Conservation (phyloP, 2,797 vertebrate genomes). For the Chelonia mydas region DNA sequence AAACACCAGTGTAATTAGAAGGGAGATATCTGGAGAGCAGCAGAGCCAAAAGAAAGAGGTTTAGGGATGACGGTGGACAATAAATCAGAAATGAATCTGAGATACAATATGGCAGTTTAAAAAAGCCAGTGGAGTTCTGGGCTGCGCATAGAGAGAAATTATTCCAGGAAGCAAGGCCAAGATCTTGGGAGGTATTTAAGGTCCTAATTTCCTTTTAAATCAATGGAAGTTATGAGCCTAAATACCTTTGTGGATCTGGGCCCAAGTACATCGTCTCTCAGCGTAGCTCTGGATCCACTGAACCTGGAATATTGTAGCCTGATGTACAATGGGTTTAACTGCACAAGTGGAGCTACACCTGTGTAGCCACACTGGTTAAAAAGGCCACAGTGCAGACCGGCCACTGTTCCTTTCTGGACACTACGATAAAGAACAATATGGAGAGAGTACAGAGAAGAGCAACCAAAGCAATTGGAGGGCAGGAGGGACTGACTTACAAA, state of each 20-base stretch:
- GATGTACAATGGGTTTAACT: not conserved
- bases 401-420: constrained; percentile 7
- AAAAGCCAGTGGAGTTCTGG: not conserved
- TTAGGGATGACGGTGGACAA: not conserved
- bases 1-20: not conserved
- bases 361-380: not conserved
- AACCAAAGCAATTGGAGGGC: not conserved
- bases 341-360: not conserved
- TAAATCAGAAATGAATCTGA: not conserved
- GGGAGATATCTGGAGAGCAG: not conserved
- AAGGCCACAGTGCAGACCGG: not conserved
- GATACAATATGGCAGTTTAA: not conserved
- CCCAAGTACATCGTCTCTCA: not conserved
- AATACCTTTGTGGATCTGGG: no score
- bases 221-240: not conserved
- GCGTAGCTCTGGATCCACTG: not conserved
- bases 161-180: not conserved
- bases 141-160: not conserved
- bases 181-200: not conserved
- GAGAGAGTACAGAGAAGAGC: not conserved
- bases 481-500: not conserved
- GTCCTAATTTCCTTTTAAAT: not conserved
- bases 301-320: not conserved
- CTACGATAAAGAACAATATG: not conserved
- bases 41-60: not conserved